Base-by-base conservation (phyloP, 2,888 invertebrate genomes). In the Drosophila parthenogenetica region DNA sequence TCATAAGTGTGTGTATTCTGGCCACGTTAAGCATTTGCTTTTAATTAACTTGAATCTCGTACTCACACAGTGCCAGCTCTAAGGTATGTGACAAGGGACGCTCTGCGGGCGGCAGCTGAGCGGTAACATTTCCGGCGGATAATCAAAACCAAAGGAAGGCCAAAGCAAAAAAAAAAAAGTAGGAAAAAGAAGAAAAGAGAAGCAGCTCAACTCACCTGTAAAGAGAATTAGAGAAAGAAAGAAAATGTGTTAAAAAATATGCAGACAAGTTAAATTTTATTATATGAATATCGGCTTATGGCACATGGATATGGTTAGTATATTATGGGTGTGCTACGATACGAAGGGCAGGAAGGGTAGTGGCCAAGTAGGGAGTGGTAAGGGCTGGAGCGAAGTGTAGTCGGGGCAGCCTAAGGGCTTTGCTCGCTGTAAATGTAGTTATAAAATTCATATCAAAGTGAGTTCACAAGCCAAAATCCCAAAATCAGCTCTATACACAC, bases 211-310 rank as follows among this genome's bases (percentile, higher is more conserved):
- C 78, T 78, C 73, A 78, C 78, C 78, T 78, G 78, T 39, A 73
- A 76, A 65, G 58, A 78, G 25, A 78, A 46, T 49, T n/a, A 37
- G 53, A 40, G 42, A n/a, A 10, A 53, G n/a, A 45, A 19, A 40
- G 13, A 51, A 69, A 67, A 73, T 63, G 65, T 77, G 77, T 57
- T 84, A 81, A 62, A 67, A 77, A 73, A 66, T 69, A 60, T 64
- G 76, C 76, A 83, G 81, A 73, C 79, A 81, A 67, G 79, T 84
- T 76, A 79, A 81, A 83, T 79, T 79, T 70, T 64, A 79, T 81
- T 83, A 79, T 79, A 75, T 63, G 71, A 64, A 77, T 77, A 77
- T 74, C 71, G 76, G 73, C 73, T 83, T 80, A 80, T 76, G 73
- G 58, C 61, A 68, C 65, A 62, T 74, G 67, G 51, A 13, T 65